Conservation (phyloP, 2,113 vertebrate species). For the Oreocharis arfaki region DNA sequence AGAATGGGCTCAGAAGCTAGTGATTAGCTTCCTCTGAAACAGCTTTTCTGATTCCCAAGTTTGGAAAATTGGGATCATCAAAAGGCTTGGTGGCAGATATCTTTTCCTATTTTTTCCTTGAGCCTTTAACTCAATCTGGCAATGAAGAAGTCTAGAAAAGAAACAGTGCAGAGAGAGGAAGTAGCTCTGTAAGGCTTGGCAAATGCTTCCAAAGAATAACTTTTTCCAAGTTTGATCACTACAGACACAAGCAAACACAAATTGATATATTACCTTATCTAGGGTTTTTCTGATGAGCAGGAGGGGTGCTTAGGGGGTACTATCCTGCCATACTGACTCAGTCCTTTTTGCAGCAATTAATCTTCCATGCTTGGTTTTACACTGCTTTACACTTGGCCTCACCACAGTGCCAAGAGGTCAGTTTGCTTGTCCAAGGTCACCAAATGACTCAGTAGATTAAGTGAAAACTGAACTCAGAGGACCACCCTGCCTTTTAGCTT, state of each 20-base stretch:
- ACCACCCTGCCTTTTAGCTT: neutral
- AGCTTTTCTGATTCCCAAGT: neutral
- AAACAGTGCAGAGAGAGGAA: neutral
- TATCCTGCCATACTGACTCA: neutral
- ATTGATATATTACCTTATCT: neutral
- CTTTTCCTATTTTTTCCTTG: neutral
- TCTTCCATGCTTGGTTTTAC: neutral
- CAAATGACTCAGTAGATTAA: slow-evolving; percentile 15
- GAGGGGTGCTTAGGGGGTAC: neutral
- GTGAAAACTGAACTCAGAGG: slow-evolving; percentile 3
- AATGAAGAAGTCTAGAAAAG: neutral
- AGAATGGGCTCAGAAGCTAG: neutral
- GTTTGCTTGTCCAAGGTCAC: neutral
- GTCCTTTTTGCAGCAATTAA: neutral
- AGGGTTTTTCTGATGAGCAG: neutral
- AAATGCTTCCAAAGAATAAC: slow-evolving; percentile 22
- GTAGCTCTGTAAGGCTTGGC: slow-evolving; percentile 31
- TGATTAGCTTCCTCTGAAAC: neutral
- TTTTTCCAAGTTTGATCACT: neutral
- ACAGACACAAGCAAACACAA: neutral
- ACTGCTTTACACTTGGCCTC: neutral
- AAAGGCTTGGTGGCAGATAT: neutral
- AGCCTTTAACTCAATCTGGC: slow-evolving; percentile 8
- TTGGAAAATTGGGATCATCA: neutral
- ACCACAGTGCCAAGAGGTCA: neutral